Evolutionary conservation across 2,888 invertebrate genomes (phyloP).

Genomic region (Ctena decussata): DNA sequence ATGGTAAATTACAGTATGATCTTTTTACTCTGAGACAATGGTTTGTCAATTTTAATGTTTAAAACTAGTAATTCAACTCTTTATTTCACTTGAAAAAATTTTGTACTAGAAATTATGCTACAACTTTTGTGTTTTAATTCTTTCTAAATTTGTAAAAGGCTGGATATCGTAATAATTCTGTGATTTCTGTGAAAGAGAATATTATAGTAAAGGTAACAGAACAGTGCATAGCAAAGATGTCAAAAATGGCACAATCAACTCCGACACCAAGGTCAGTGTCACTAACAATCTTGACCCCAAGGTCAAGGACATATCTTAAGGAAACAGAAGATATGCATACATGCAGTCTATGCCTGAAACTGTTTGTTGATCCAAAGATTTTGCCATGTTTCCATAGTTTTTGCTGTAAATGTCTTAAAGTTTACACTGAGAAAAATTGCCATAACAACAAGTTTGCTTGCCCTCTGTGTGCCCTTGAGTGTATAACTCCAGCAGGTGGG

Average conservation of each 20-base stretch:
- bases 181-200: no score
- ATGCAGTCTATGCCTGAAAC: constrained; percentile 65
- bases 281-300: neutral
- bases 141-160: no score
- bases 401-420: constrained; percentile 56
- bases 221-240: no score
- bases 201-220: no score
- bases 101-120: no score
- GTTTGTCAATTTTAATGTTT: no score
- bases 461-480: constrained; percentile 63
- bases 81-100: no score
- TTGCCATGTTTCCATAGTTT: constrained; percentile 70
- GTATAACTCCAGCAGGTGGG: constrained; percentile 59
- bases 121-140: no score
- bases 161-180: no score
- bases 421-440: constrained; percentile 63
- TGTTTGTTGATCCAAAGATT: constrained; percentile 64
- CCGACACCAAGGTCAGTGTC: constrained; percentile 9
- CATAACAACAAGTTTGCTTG: constrained; percentile 65
- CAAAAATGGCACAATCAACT: neutral
- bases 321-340: constrained; percentile 53
- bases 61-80: no score
- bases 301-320: constrained; percentile 32
- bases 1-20: no score
- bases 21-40: no score